Percentiles rank a stretch among this genome's conserved stretches.
Conservation (phyloP, 2,113 vertebrate species). For the Elaphurus davidianus region DNA sequence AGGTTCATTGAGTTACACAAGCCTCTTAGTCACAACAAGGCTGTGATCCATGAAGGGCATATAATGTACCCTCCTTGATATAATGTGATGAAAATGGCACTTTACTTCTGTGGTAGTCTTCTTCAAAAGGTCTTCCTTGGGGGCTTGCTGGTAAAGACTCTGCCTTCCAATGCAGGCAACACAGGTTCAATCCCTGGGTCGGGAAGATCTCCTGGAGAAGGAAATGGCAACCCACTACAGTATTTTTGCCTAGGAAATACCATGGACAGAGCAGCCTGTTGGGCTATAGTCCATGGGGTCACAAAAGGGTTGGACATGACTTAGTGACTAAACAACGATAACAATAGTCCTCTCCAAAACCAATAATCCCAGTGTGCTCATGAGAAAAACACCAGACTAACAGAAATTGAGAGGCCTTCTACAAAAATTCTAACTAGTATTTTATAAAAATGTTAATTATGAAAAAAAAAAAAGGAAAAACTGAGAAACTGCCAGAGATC, state of each 20-base stretch:
- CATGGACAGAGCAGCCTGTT: background rate
- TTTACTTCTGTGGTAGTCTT: background rate
- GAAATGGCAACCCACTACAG: background rate
- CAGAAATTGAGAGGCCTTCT: background rate
- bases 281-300: background rate
- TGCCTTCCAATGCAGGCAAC: background rate
- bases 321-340: background rate
- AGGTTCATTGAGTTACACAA: background rate
- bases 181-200: background rate
- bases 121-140: background rate
- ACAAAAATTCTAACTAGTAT: background rate
- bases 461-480: background rate
- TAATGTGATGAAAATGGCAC: background rate
- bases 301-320: background rate
- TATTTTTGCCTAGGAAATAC: background rate
- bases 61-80: background rate
- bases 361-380: background rate
- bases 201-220: background rate
- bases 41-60: background rate
- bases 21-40: background rate
- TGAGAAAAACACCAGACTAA: constrained; percentile 18
- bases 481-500: background rate
- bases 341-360: constrained; percentile 1
- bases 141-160: background rate
- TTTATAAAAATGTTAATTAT: constrained; percentile 15